Base-by-base conservation (phyloP, 2,113 vertebrate genomes). In the Argyrosomus japonicus region DNA sequence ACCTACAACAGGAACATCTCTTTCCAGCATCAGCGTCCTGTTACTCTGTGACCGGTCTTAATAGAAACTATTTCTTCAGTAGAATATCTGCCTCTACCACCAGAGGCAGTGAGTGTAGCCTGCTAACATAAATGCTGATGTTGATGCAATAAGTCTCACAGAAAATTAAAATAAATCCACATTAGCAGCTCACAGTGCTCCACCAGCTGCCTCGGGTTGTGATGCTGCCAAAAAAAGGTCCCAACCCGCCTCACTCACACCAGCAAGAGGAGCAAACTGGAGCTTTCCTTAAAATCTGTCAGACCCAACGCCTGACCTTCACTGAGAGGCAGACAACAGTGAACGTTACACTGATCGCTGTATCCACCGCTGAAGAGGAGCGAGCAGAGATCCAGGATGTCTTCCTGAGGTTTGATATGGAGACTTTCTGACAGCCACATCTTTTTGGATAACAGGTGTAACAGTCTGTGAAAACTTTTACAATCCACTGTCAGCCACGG, bases 381-480 rank as follows among this genome's bases (percentile, higher is more conserved):
- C 36, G 7, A 36, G 62, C 70, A 67, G 18, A n/a, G 43, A 11
- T 1, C 9, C 27, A 29, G 25, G 15, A 45, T 36, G 32, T 36
- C 32, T 8, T 36, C 32, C 32, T 19, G 53, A 68, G 53, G 61
- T 73, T 67, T 89, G 86, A 87, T 19, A n/a, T 17, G 85, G 62
- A 89, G 61, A 32, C 76, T 47, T 67, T 69, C 74, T 63, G 90
- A 88, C 75, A 87, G 68, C 62, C 74, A 51, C 72, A 64, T 83
- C 78, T 47, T 80, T 74, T 68, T 47, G 36, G 54, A 78, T 82
- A 77, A 82, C 73, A 71, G 77, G 82, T 75, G 61, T 82, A 62
- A 62, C 40, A 65, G 6, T 36, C 65, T 36, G 21, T 21, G 11
- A 14, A 68, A 76, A 65, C 19, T 32, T 68, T 47, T 3, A 9